These are phyloP conservation scores for Spisula subtruncata DNA, from an alignment of 2,888 invertebrate genomes.

Conservation along the genomic window DNA sequence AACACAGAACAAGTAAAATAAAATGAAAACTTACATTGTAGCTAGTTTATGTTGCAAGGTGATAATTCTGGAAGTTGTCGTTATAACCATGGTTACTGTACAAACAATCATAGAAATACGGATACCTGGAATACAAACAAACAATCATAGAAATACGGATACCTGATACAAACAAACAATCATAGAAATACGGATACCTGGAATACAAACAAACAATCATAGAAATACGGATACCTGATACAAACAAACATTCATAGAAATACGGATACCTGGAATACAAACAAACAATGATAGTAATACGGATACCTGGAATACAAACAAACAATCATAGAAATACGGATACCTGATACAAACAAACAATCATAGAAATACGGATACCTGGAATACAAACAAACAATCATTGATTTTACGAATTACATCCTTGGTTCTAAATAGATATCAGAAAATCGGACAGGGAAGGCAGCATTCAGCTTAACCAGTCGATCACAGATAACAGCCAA, in stretches of 20 bases:
- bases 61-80: conserved; percentile 36
- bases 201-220: background rate
- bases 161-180: no score
- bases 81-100: conserved; percentile 26
- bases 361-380: no score
- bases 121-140: conserved; percentile 32
- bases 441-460: no score
- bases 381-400: background rate
- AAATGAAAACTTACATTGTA: conserved; percentile 37
- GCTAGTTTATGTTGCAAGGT: conserved; percentile 34
- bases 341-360: conserved; percentile 31
- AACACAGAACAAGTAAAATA: background rate
- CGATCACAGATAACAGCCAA: no score
- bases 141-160: no score
- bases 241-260: conserved; percentile 45
- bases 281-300: no score
- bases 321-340: conserved; percentile 45
- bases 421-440: no score
- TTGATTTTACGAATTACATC: no score
- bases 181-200: conserved; percentile 48
- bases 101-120: conserved; percentile 47
- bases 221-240: no score
- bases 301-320: no score
- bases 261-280: conserved; percentile 39
- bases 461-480: no score